Percentiles rank a stretch among this genome's conserved stretches.
These are phyloP conservation scores for Miichthys miiuy DNA, from an alignment of 2,797 vertebrate species.

Conservation along the genomic window DNA sequence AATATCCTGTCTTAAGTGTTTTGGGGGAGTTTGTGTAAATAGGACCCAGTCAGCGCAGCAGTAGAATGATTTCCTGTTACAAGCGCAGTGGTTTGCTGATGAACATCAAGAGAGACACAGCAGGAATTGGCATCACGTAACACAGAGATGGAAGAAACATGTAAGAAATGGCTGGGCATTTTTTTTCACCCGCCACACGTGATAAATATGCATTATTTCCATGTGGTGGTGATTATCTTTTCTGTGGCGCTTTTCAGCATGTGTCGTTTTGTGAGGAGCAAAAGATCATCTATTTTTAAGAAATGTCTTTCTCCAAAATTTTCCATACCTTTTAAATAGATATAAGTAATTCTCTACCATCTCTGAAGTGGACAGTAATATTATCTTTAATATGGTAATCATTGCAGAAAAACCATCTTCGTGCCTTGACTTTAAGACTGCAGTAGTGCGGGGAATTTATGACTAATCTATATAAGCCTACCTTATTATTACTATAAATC, in stretches of 20 bases:
- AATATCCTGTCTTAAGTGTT: conserved; percentile 84
- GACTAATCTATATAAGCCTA: conserved; percentile 79
- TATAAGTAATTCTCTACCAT: conserved; percentile 56
- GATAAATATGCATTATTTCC: conserved; percentile 50
- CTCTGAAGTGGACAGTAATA: conserved; percentile 70
- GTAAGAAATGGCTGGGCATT: conserved; percentile 46
- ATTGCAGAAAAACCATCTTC: conserved; percentile 67
- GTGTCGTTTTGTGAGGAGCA: conserved; percentile 31
- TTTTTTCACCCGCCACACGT: conserved; percentile 34
- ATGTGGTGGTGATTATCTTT: conserved; percentile 28
- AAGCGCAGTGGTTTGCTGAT: conserved; percentile 73
- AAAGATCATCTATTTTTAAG: conserved; percentile 20
- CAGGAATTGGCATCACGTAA: conserved; percentile 56
- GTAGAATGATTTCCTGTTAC: conserved; percentile 82
- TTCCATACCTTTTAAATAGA: conserved; percentile 62
- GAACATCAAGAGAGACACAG: conserved; percentile 65
- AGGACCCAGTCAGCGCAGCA: conserved; percentile 71
- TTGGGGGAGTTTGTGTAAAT: conserved; percentile 82
- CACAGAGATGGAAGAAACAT: conserved; percentile 44
- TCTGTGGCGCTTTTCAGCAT: conserved; percentile 21
- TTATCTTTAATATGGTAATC: conserved; percentile 79
- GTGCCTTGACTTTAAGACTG: conserved; percentile 68
- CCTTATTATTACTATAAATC: conserved; percentile 85
- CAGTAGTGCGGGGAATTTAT: conserved; percentile 77
- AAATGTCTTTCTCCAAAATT: conserved; percentile 24